Base-by-base conservation (phyloP, 2,113 vertebrate species). In the Otus sunia region DNA sequence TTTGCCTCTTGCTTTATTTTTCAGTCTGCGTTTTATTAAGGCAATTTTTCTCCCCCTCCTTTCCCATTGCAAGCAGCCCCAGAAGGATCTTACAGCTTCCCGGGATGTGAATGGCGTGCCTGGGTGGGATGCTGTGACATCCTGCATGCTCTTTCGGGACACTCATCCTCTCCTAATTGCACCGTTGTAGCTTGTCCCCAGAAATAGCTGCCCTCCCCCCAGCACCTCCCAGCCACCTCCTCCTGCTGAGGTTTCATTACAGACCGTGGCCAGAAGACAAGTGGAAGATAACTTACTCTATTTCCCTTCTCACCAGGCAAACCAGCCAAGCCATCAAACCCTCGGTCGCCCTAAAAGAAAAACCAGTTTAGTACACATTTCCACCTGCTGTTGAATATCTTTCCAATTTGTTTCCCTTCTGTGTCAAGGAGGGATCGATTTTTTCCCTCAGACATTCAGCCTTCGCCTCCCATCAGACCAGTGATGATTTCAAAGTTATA, bases 291-390 rank as follows among this genome's bases (percentile, higher is more conserved):
- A 97, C 99, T 99, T 77, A 99, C 99, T 96, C 99, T 98, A 82
- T 99, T 99, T 77, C 99, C 99, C 86, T 99, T 99, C 98, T 99
- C 99, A 16, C 99, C 99, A 6, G 99, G 99, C 85, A 99, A 97
- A 85, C 99, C 99, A 60, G 99, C 99, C 83, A 99, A 97, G 39
- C 99, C 99, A 63, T 99, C 99, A 12, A 99, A 99, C 10, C 99
- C 99, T 62, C 99, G 96, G 97, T 99, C 99, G 77, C 99, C 99
- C 99, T 99, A 84, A 36, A 88, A 96, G 60, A 49, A 88, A 72
- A 94, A 75, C 2, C 72, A 86, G 49, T 41, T 73, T 8, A 62
- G 39, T 19, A 12, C 68, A 68, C 52, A 5, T 23, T 94, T 47
- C 18, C n/a, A 64, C 41, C 41, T 30, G 21, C 4, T 10, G 27